Conservation (phyloP, 2,797 vertebrate species). For the Mycteria americana region DNA sequence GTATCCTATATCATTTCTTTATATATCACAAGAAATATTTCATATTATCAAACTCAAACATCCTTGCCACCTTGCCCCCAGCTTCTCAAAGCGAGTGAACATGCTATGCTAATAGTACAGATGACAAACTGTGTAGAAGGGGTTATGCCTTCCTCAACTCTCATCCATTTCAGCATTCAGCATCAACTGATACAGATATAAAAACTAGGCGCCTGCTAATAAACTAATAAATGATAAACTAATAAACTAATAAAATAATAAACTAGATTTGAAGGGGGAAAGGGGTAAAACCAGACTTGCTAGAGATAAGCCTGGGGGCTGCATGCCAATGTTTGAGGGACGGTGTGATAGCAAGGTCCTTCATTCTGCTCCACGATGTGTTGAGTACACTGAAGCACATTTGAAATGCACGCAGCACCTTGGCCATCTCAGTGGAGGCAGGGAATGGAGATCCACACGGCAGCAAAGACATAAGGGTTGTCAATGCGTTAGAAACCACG, state of each 20-base stretch:
- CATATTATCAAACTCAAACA: neutral
- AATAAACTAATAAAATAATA: neutral
- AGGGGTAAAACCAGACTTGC: neutral
- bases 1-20: neutral
- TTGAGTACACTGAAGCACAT: too few relatives aligned
- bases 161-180: neutral
- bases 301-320: neutral
- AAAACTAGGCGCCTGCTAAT: neutral
- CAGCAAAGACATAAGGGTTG: neutral
- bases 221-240: neutral
- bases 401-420: neutral
- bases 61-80: neutral
- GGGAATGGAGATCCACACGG: too few relatives aligned
- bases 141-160: neutral
- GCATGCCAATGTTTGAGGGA: neutral
- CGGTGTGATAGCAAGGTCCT: neutral
- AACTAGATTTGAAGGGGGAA: neutral
- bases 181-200: neutral
- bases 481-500: rapidly evolving
- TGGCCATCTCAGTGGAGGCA: neutral
- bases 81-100: neutral
- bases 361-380: neutral
- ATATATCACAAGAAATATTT: neutral
- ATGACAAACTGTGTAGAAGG: neutral
- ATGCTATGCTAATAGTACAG: neutral